Evolutionary conservation across 2,888 invertebrate genomes (phyloP), one percentile per base, ranked within the genome.

Genomic region (Acronicta psi): DNA sequence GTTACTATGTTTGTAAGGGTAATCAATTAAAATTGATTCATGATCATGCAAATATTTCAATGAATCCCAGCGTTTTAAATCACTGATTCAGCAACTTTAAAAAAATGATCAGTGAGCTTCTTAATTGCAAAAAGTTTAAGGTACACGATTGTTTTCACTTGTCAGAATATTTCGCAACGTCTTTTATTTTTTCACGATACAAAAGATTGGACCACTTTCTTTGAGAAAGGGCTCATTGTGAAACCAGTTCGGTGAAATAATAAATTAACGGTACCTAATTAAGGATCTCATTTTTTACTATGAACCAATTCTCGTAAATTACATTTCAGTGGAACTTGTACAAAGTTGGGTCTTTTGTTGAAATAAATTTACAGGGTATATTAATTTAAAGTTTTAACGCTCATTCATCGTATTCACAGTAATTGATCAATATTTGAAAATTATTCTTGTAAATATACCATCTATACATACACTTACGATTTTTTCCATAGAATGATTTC

Each of bases 181-280:
- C 77, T 80, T 79, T 83, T 83, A 82, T 79, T 79, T 80, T 73
- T 71, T 65, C 74, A 40, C 73, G 74, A 69, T 75, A 84, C 84
- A 84, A 84, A 83, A 79, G 80, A 73, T 63, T 73, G 82, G 66
- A 77, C 84, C 76, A 83, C 84, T 84, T 84, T 84, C 84, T 72
- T 66, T 59, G 58, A 70, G 71, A 74, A 73, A 74, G 79, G 74
- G 80, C 77, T 68, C 59, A 78, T 77, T 78, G 79, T 77, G 70
- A 52, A 83, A 83, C 83, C 79, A 66, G 83, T 84, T 81, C 74
- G 50, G 59, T 46, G 75, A 75, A 82, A 74, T 78, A 73, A 81
- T 67, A 81, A 69, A 82, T 81, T 84, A 84, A 84, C 79, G 79
- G 80, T 74, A 75, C 76, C 76, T 81, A 82, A 84, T 84, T 84